Conservation (phyloP, 2,113 vertebrate species). For the Hippocampus mohnikei region DNA sequence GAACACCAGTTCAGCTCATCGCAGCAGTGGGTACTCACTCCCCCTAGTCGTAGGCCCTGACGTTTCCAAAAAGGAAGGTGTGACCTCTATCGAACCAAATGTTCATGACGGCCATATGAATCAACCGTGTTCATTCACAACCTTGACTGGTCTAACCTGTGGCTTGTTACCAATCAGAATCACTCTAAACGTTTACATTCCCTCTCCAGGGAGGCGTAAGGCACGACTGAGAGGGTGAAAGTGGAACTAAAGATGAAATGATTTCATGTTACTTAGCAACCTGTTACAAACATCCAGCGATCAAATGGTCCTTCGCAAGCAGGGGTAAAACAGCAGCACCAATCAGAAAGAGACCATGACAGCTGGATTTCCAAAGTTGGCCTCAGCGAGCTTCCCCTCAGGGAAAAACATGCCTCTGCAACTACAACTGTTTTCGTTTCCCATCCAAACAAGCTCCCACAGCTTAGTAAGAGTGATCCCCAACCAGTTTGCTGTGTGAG, state of each 20-base stretch:
- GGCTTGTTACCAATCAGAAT: neutral
- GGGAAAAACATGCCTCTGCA: no score
- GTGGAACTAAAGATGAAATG: neutral
- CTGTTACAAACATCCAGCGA: neutral
- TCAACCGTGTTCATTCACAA: neutral
- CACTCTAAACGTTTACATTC: neutral
- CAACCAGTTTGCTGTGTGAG: no score
- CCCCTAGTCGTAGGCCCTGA: neutral
- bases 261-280: neutral
- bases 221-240: no score
- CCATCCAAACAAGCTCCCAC: no score
- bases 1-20: slow-evolving; percentile 23
- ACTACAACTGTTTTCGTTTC: no score
- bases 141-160: neutral
- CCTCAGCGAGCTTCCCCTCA: neutral
- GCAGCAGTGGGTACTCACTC: neutral
- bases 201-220: neutral
- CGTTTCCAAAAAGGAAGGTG: neutral
- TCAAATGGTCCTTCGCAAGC: neutral
- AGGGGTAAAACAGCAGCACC: neutral
- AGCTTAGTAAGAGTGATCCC: no score
- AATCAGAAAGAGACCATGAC: neutral
- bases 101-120: neutral
- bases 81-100: neutral
- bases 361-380: neutral